Evolutionary conservation across 37 sponge, comb jelly and placozoan species (phyloP).

Genomic region (Spongia lamella): DNA sequence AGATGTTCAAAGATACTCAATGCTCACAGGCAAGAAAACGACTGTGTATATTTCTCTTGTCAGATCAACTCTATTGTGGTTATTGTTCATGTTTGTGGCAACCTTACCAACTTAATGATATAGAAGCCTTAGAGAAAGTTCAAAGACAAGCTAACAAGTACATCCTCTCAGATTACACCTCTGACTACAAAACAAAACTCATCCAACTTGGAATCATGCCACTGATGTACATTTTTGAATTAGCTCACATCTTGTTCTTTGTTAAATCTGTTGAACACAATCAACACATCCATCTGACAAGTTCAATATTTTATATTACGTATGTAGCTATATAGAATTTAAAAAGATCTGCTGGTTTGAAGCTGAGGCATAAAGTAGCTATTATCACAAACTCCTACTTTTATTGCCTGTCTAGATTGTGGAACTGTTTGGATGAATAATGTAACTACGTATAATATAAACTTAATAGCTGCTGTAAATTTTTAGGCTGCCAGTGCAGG

Average conservation of each 20-base stretch:
- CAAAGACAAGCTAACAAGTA: background rate
- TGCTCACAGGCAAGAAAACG: background rate
- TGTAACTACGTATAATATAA: too few relatives aligned
- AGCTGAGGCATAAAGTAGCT: too few relatives aligned
- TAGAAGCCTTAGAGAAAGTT: background rate
- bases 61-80: background rate
- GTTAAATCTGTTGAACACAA: slow-evolving; percentile 4
- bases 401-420: too few relatives aligned
- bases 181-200: background rate
- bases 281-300: background rate
- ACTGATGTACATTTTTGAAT: slow-evolving; percentile 1
- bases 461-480: too few relatives aligned
- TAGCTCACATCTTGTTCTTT: slow-evolving; percentile 12
- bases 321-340: too few relatives aligned
- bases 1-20: too few relatives aligned
- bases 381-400: too few relatives aligned
- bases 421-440: too few relatives aligned
- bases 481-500: too few relatives aligned
- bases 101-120: slow-evolving; percentile 1
- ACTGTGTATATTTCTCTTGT: slow-evolving; percentile 3
- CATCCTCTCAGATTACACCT: background rate
- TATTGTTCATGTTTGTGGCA: too few relatives aligned
- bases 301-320: background rate
- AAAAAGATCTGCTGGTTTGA: too few relatives aligned
- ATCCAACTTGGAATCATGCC: background rate